Percentiles rank a stretch among this genome's conserved stretches.
phyloP scores from a whole-genome alignment of 2,797 vertebrate species.

The Chelidonichthys spinosus region DNA sequence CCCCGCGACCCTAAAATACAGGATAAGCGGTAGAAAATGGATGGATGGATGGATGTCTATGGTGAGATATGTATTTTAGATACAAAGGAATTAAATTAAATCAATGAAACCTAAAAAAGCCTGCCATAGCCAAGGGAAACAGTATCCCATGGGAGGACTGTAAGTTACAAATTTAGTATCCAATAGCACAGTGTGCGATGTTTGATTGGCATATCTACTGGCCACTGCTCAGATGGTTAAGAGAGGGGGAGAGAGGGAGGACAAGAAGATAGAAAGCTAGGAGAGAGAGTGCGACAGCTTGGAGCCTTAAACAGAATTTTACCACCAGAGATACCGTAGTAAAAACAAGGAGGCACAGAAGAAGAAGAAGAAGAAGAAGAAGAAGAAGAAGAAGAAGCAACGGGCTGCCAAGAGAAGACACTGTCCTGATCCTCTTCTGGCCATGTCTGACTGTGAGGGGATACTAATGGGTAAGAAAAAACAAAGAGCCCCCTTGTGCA shows the following conservation, averaged over 20 bases:
- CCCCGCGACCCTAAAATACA: too few species aligned
- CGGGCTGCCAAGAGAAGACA: constrained; percentile 40
- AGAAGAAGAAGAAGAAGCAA: constrained; percentile 9
- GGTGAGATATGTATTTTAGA: not conserved
- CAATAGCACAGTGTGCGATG: constrained; percentile 87
- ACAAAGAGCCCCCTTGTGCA: constrained; percentile 15
- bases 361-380: constrained; percentile 16
- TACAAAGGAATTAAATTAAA: constrained; percentile 8
- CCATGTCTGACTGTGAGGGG: constrained; percentile 97
- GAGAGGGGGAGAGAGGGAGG: constrained; percentile 49
- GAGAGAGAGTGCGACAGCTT: constrained; percentile 29
- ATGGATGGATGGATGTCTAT: too few species aligned
- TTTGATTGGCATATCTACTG: constrained; percentile 85
- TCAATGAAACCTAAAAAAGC: constrained; percentile 40
- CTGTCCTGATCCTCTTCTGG: constrained; percentile 55
- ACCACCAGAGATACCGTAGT: not conserved
- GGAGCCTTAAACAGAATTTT: constrained; percentile 18
- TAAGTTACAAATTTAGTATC: constrained; percentile 92
- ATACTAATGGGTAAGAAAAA: constrained; percentile 89
- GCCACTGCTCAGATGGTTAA: constrained; percentile 82
- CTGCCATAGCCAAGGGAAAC: constrained; percentile 65
- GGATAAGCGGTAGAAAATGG: too few species aligned
- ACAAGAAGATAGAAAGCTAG: constrained; percentile 42
- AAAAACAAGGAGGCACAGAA: constrained; percentile 8
- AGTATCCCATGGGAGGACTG: constrained; percentile 85